Evolutionary conservation across 2,113 vertebrate genomes (phyloP).

Genomic region (Onychostoma macrolepis): DNA sequence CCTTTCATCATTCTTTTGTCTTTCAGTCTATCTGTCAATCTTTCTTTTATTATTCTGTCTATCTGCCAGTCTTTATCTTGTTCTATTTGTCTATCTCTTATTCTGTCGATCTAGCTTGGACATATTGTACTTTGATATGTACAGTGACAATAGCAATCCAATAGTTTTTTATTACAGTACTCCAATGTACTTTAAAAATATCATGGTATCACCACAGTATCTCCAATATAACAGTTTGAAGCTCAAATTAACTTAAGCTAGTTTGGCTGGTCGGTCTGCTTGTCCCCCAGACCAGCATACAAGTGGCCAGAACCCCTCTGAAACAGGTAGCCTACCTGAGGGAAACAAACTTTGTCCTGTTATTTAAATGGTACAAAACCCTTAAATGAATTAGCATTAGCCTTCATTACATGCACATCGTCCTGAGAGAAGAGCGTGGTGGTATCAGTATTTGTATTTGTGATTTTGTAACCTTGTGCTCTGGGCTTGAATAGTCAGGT

Average conservation of each 20-base stretch:
- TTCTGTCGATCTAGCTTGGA: too few species aligned
- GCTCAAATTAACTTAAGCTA: too few species aligned
- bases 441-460: not conserved
- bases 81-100: too few species aligned
- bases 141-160: too few species aligned
- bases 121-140: too few species aligned
- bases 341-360: not conserved
- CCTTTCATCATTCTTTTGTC: too few species aligned
- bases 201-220: not conserved
- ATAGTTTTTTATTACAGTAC: not conserved
- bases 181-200: not conserved
- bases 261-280: too few species aligned
- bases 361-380: not conserved
- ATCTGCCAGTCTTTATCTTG: too few species aligned
- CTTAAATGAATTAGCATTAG: not conserved
- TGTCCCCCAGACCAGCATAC: not conserved
- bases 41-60: too few species aligned
- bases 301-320: not conserved
- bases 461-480: constrained; percentile 1
- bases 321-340: not conserved
- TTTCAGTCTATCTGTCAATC: too few species aligned
- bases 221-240: not conserved
- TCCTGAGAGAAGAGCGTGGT: not conserved
- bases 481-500: not conserved
- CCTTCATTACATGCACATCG: not conserved